Evolutionary conservation across 2,113 vertebrate species (phyloP), one percentile per base, ranked within the genome.

Genomic region (Hemicordylus capensis): DNA sequence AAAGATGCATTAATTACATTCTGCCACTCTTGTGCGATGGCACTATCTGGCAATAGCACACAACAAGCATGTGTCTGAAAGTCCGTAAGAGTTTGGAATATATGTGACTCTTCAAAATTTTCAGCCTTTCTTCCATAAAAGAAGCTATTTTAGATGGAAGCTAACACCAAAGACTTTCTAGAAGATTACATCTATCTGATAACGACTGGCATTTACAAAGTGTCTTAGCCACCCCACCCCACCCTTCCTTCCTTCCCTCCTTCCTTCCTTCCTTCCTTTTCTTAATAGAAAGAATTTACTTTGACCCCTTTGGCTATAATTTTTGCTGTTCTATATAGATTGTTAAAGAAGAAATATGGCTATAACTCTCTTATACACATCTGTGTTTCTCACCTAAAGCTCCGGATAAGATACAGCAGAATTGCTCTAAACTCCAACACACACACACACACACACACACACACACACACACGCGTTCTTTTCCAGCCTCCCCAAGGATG

Each of bases 251-350:
- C n/a, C n/a, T n/a, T n/a, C n/a, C n/a, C n/a, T n/a, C 46, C 28
- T 15, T 63, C 70, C 54, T 19, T 28, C 46, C 28, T 15, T 63
- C 70, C 54, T 19, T 28, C 34, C 51, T 31, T 31, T 34, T 48
- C 37, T 54, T 42, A 24, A 78, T 73, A 83, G 20, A 77, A 48
- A 54, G 12, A 44, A 83, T 81, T 73, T 79, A 73, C 67, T 79
- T 83, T 83, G 64, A 51, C 67, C 48, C 61, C 54, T 39, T 26
- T 31, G 59, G 37, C 46, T 75, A 80, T 81, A 76, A 74, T 39
- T 81, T 51, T 31, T 76, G 37, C 10, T 37, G 15, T 34, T 83
- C 8, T 42, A 17, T 39, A 63, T 64, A 37, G 37, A 76, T 67
- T 72, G 66, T 87, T 61, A 73, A 37, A 73, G 20, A 79, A 83